Evolutionary conservation across 2,797 vertebrate species (phyloP), one percentile per base, ranked within the genome.

Genomic region (Mormyrus proboscirostris): DNA sequence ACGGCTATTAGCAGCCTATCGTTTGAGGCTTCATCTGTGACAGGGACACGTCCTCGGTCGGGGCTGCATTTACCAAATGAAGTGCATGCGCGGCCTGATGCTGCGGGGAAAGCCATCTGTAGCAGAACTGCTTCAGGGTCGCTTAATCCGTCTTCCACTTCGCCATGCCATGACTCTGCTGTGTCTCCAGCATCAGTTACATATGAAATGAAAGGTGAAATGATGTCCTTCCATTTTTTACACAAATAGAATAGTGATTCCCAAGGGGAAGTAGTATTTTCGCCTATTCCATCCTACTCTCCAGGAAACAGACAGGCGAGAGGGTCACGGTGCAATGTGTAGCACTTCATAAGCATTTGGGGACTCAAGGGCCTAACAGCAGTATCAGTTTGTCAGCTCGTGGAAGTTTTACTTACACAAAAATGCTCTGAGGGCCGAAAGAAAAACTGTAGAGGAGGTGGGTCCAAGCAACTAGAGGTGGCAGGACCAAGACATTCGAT

Each of bases 11-110:
- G 12, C 50, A 38, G 53, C 51, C 84, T 29, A 41, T 41, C 9
- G 53, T 59, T 53, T 51, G n/a, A 3, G 25, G 51, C 85, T 41
- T 33, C 29, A 53, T 25, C 85, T 86, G 12, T 86, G 84, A 86
- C 29, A 19, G 51, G 19, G 51, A 53, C 51, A n/a, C n/a, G 12
- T 57, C 85, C 9, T n/a, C 25, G 25, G 85, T 87, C 14, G 14
- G 85, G 53, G 53, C 25, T 59, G 29, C 53, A 87, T 87, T 87
- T 57, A 87, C 53, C 85, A 59, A 87, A 87, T 87, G 19, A 57
- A 87, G 51, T 41, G 19, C 33, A 87, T 53, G 41, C 19, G 53
- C 7, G 2, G 85, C 33, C 85, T 41, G 85, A 33, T 38, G 33
- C 10, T 55, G 25, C 2, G 53, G 19, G 51, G 33, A 57, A 55